Evolutionary conservation across 2,888 invertebrate species (phyloP), one percentile per base, ranked within the genome.

Genomic region (Crioceris asparagi): DNA sequence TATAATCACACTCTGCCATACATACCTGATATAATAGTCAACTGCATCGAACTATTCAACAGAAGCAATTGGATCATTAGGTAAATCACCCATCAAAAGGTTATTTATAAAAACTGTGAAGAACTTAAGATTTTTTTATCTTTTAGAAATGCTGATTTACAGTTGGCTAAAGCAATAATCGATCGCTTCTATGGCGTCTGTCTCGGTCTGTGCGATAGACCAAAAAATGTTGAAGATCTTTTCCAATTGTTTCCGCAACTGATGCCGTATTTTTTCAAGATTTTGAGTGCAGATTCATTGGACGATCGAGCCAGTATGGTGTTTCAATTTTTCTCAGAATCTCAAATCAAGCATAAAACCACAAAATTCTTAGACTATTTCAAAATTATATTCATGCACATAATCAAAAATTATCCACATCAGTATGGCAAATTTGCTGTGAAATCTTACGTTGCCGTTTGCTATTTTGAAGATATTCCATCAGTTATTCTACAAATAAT

Each of bases 111-210:
- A 26, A 34, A 23, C 4, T 32, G 8, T 26, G n/a, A 26, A 27
- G 4, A 27, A 8, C 7, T 26, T 5, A 26, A 11, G 4, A 7
- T 26, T 25, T 25, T 6, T 10, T 32, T 23, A 23, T 21, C 21
- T 32, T 2, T 10, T 33, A 56, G 56, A 32, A 56, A 56, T 35
- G 54, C 53, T 3, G 46, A 50, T 30, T 29, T 53, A 16, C 54
- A 56, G 36, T 29, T 56, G 5, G 40, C 44, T 3, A 54, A 54
- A 34, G 46, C 51, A 4, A 14, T 56, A 21, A 53, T 56, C 3
- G 54, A 56, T 35, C 36, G 56, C 17, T 45, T 54, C 21, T 47
- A 50, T 21, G 56, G 56, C 6, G 54, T 56, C 3, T 40, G 45
- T 2, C 44, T 50, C 17, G 44, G 45, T 10, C 30, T 36, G 15